Percentiles rank a stretch among this genome's conserved stretches.
These are phyloP conservation scores for Cyphomyrus discorhynchus DNA, from an alignment of 2,113 vertebrate species.

Conservation along the genomic window DNA sequence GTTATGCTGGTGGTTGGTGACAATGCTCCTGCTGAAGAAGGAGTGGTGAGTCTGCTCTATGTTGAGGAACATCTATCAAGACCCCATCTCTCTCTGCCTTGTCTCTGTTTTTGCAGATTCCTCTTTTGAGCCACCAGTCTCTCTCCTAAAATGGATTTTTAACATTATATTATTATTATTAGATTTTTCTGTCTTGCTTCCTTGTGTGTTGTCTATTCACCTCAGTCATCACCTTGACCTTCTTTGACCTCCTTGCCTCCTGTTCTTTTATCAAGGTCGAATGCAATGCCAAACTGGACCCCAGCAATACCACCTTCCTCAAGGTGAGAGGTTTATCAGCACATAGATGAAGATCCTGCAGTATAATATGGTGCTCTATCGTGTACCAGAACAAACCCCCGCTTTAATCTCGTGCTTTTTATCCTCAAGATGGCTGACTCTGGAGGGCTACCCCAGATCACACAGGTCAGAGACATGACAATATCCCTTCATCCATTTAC, in stretches of 20 bases:
- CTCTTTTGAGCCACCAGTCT: background rate
- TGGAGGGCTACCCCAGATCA: constrained; percentile 91
- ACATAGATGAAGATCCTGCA: background rate
- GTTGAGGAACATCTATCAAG: background rate
- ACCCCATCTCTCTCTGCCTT: background rate
- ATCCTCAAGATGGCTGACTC: constrained; percentile 87
- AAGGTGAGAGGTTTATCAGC: constrained; percentile 65
- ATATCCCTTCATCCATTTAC: background rate
- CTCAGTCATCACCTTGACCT: background rate
- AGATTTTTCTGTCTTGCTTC: background rate
- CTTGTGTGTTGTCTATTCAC: background rate
- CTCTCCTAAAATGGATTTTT: background rate
- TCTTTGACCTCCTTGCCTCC: background rate
- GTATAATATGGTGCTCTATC: background rate
- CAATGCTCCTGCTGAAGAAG: constrained; percentile 85
- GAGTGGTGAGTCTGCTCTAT: constrained; percentile 75
- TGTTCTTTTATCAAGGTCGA: constrained; percentile 68
- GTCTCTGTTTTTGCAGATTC: background rate
- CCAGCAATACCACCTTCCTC: constrained; percentile 90
- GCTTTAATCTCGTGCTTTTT: background rate
- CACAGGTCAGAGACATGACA: constrained; percentile 71
- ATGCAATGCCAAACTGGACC: constrained; percentile 96
- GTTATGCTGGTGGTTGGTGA: constrained; percentile 96
- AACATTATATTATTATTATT: background rate
- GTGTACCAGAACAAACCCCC: background rate